Conservation (phyloP, 2,888 invertebrate genomes). For the Encarsia formosa region DNA sequence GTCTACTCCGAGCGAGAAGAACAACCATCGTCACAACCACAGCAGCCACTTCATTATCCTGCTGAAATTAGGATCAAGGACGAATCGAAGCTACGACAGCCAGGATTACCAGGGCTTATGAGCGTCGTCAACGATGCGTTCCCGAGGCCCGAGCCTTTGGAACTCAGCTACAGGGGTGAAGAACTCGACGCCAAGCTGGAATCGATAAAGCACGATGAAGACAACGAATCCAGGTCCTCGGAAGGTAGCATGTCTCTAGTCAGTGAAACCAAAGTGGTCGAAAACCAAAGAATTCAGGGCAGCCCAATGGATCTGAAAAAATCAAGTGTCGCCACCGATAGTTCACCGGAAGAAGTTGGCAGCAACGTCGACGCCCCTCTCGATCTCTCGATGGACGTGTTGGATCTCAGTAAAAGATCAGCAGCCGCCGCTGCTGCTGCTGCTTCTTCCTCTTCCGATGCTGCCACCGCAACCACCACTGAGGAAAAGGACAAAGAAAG, state of each 20-base stretch:
- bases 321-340: conserved; percentile 1
- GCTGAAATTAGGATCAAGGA: conserved; percentile 17
- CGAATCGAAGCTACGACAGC: conserved; percentile 6
- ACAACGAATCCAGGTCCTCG: conserved; percentile 43
- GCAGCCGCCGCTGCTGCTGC: conserved; percentile 30
- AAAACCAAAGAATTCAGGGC: conserved; percentile 45
- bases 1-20: conserved; percentile 37
- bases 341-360: conserved; percentile 13
- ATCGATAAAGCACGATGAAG: conserved; percentile 51
- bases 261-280: conserved; percentile 39
- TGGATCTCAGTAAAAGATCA: conserved; percentile 77
- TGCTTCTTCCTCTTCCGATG: conserved; percentile 30
- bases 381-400: conserved; percentile 73
- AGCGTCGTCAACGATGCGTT: background rate
- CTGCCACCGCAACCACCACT: background rate
- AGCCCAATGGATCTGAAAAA: conserved; percentile 44
- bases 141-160: background rate
- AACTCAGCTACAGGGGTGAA: background rate
- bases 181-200: conserved; percentile 29
- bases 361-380: conserved; percentile 55
- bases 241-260: conserved; percentile 46
- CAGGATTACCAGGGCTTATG: background rate
- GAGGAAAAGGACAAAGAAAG: conserved; percentile 23
- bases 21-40: background rate
- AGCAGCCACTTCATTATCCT: background rate